A percentile compares a stretch with the other conserved stretches of the same genome.
Conservation (phyloP, 2,797 vertebrate species). For the Synaphobranchus kaupii region DNA sequence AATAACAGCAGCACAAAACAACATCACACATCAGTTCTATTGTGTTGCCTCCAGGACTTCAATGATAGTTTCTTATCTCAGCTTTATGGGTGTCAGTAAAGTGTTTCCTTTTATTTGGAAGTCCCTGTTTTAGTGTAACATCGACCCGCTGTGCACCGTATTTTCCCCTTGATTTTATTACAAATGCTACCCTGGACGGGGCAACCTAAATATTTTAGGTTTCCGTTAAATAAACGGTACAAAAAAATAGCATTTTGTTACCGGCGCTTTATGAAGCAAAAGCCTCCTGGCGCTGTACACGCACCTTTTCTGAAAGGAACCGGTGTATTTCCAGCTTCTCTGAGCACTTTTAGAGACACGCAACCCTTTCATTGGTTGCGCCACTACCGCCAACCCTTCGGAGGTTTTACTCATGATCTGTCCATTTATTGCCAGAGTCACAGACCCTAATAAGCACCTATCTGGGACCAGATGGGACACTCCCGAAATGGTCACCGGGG, state of each 20-base stretch:
- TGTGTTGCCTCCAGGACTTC: not conserved
- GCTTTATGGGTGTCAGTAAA: not conserved
- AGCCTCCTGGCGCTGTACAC: not conserved
- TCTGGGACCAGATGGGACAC: not conserved
- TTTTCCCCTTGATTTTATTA: conserved; percentile 8
- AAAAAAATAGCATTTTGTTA: not conserved
- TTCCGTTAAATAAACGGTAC: conserved; percentile 23
- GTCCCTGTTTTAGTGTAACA: conserved; percentile 1
- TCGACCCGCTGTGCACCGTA: not conserved
- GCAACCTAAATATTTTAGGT: conserved; percentile 26
- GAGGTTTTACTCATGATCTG: not conserved
- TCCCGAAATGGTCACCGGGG: not conserved
- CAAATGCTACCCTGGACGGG: not conserved
- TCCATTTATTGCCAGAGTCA: not conserved
- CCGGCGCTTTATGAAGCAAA: conserved; percentile 5
- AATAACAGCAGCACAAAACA: not conserved
- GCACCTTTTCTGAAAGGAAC: not conserved
- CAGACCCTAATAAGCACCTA: not conserved
- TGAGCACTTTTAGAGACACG: too few species aligned
- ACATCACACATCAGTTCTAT: not conserved
- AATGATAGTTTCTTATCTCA: not conserved
- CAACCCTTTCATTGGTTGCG: not conserved
- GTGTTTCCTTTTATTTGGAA: not conserved
- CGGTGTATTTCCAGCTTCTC: not conserved
- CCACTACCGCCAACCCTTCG: not conserved